Evolutionary conservation across 2,797 vertebrate species (phyloP).

Genomic region (Eupleurogrammus muticus): DNA sequence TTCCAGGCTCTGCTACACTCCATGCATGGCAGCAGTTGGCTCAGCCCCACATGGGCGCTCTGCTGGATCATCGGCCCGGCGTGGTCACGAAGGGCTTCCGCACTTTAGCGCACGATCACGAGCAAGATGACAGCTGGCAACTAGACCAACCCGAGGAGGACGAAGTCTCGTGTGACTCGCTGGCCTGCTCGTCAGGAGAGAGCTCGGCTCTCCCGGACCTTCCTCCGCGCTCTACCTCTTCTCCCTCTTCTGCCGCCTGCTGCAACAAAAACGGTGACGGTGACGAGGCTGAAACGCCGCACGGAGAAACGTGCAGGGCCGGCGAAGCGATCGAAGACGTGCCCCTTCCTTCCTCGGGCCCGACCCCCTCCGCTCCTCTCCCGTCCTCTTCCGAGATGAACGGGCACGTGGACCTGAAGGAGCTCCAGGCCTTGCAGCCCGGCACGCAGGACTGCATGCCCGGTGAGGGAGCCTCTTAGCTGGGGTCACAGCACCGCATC

Average conservation of each 20-base stretch:
- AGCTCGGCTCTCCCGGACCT: constrained; percentile 83
- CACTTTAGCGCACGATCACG: constrained; percentile 79
- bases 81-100: constrained; percentile 98
- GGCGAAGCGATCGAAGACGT: constrained; percentile 66
- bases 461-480: constrained; percentile 94
- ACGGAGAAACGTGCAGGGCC: constrained; percentile 13
- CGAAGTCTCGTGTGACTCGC: constrained; percentile 88
- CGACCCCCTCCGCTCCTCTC: constrained; percentile 83
- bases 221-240: constrained; percentile 66
- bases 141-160: constrained; percentile 96
- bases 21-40: constrained; percentile 99
- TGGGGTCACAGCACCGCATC: constrained; percentile 82
- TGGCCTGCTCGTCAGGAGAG: constrained; percentile 70
- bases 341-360: constrained; percentile 81
- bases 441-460: constrained; percentile 88
- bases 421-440: constrained; percentile 87
- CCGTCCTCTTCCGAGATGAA: constrained; percentile 84
- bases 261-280: constrained; percentile 48
- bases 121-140: constrained; percentile 74
- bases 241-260: constrained; percentile 53
- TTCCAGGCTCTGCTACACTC: constrained; percentile 95
- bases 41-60: constrained; percentile 95
- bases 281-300: constrained; percentile 29
- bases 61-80: constrained; percentile 94
- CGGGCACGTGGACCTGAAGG: constrained; percentile 79